Evolutionary conservation across 2,113 vertebrate genomes (phyloP).

Genomic region (Copsychus sechellarum): DNA sequence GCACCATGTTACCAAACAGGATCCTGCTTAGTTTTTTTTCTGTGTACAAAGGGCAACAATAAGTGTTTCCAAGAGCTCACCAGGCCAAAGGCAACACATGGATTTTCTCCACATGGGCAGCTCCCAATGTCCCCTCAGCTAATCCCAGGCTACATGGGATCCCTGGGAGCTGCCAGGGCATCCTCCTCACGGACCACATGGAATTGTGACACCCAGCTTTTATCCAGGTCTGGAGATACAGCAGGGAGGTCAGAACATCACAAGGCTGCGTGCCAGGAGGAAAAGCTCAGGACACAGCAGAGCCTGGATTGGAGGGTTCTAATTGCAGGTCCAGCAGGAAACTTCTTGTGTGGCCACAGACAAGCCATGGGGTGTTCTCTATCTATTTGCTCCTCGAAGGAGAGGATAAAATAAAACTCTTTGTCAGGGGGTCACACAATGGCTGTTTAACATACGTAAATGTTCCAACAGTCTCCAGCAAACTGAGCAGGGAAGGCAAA

Average conservation of each 20-base stretch:
- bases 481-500: neutral
- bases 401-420: constrained; percentile 21
- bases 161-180: neutral
- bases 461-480: neutral
- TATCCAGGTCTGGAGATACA: neutral
- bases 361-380: neutral
- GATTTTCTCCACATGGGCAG: neutral
- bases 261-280: neutral
- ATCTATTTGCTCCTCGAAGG: neutral
- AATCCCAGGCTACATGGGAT: neutral
- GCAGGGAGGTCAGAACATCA: neutral
- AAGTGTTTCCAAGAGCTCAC: neutral
- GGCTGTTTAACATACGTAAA: constrained; percentile 42
- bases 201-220: neutral
- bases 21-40: neutral
- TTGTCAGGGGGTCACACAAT: constrained; percentile 8
- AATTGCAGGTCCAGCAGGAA: neutral
- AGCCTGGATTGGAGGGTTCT: neutral
- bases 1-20: neutral
- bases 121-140: neutral
- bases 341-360: constrained; percentile 34
- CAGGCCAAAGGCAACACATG: neutral
- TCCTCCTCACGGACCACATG: neutral
- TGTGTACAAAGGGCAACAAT: neutral
- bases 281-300: neutral